Conservation (phyloP, 2,888 invertebrate species). For the Drosophila quinaria region DNA sequence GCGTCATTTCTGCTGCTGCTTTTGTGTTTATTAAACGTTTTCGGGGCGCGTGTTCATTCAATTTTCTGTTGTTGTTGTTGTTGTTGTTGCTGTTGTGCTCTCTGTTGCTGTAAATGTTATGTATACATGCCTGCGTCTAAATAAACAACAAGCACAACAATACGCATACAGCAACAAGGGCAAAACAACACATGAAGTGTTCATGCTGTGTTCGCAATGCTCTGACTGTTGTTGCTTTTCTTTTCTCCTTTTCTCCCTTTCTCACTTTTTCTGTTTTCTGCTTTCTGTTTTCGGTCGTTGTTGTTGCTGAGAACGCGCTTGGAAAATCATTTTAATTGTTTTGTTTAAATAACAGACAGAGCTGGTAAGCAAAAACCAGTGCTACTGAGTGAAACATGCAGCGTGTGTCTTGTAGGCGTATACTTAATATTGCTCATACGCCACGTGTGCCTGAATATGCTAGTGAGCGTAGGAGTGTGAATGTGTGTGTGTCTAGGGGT, state of each 20-base stretch:
- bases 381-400: constrained; percentile 27
- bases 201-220: constrained; percentile 31
- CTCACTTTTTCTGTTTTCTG: constrained; percentile 7
- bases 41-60: constrained; percentile 82
- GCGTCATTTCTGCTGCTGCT: constrained; percentile 43
- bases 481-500: constrained; percentile 2
- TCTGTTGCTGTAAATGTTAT: constrained; percentile 68
- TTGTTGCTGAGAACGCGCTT: constrained; percentile 43
- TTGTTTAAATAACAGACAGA: constrained; percentile 77
- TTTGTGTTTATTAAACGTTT: constrained; percentile 82
- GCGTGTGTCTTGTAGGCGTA: constrained; percentile 66
- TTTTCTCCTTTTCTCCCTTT: constrained; percentile 2
- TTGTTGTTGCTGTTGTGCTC: constrained; percentile 48
- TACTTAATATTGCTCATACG: constrained; percentile 72
- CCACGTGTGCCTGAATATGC: constrained; percentile 32
- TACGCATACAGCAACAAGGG: constrained; percentile 21
- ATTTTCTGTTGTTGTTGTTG: constrained; percentile 67
- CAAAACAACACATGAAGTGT: constrained; percentile 52
- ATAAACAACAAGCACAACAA: constrained; percentile 65
- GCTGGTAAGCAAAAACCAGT: constrained; percentile 27
- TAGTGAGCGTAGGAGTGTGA: background rate
- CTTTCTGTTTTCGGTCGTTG: constrained; percentile 3
- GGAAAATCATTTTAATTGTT: constrained; percentile 82
- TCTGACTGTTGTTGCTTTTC: constrained; percentile 27
- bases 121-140: constrained; percentile 80